These are phyloP conservation scores for Dasysyrphus albostriatus DNA, from an alignment of 2,888 invertebrate species.

Conservation along the genomic window DNA sequence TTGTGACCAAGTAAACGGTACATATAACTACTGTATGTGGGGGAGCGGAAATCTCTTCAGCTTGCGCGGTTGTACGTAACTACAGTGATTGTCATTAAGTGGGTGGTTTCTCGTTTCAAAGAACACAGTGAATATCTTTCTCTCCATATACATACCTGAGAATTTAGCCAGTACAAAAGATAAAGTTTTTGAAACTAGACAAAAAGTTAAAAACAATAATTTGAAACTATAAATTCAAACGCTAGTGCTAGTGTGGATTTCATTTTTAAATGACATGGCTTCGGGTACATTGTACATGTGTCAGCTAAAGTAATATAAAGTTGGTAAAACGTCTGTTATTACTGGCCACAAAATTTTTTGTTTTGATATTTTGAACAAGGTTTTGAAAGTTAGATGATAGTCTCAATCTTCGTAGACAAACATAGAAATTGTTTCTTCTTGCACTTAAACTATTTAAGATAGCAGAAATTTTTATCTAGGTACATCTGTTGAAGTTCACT, in stretches of 20 bases:
- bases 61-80: slow-evolving; percentile 22
- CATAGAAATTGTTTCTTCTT: too few species aligned
- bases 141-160: not conserved
- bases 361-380: not conserved
- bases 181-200: slow-evolving; percentile 4
- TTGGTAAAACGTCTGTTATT: not conserved
- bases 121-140: not conserved
- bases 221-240: not conserved
- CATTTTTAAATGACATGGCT: not conserved
- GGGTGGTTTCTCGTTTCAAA: slow-evolving; percentile 50
- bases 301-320: not conserved
- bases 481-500: too few species aligned
- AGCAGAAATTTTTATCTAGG: too few species aligned
- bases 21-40: not conserved
- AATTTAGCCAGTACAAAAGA: slow-evolving; percentile 32
- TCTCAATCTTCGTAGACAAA: too few species aligned
- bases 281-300: not conserved
- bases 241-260: not conserved
- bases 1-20: slow-evolving; percentile 51
- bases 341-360: not conserved
- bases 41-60: slow-evolving; percentile 37
- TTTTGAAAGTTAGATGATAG: too few species aligned
- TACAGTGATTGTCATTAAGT: slow-evolving; percentile 66
- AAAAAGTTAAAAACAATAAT: slow-evolving; percentile 5
- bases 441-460: too few species aligned